phyloP scores from a whole-genome alignment of 2,888 invertebrate genomes.

The Ptilodon capucinus region DNA sequence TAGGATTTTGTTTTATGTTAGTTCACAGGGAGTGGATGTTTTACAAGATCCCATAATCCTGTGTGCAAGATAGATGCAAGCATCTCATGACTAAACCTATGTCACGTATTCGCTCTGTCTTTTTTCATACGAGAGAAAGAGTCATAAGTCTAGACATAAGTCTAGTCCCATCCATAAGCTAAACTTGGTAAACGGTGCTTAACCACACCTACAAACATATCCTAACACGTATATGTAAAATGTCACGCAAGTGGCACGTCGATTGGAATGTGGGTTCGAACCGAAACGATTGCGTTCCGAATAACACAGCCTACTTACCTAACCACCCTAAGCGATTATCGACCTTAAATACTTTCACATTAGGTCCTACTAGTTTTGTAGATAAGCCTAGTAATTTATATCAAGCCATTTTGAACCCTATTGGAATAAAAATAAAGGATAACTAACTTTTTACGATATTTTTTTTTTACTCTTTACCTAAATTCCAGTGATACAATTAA shows the following conservation, averaged over 20 bases:
- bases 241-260: constrained; percentile 60
- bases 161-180: constrained; percentile 8
- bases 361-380: neutral
- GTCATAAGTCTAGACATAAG: too few relatives aligned
- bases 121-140: too few relatives aligned
- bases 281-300: constrained; percentile 45
- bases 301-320: constrained; percentile 32
- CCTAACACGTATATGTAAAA: constrained; percentile 51
- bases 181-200: neutral
- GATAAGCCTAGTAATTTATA: neutral
- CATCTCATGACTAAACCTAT: too few relatives aligned
- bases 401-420: constrained; percentile 29
- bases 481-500: neutral
- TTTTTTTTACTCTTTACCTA: too few relatives aligned
- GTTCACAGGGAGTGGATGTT: too few relatives aligned
- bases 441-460: neutral
- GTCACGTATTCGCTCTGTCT: too few relatives aligned
- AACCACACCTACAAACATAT: neutral
- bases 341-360: neutral
- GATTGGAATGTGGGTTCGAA: constrained; percentile 62
- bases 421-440: constrained; percentile 11
- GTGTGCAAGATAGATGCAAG: too few relatives aligned
- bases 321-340: constrained; percentile 5
- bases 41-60: too few relatives aligned
- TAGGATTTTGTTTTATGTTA: too few relatives aligned